These are phyloP conservation scores for Paguma larvata DNA, from an alignment of 2,797 vertebrate genomes.

Conservation along the genomic window DNA sequence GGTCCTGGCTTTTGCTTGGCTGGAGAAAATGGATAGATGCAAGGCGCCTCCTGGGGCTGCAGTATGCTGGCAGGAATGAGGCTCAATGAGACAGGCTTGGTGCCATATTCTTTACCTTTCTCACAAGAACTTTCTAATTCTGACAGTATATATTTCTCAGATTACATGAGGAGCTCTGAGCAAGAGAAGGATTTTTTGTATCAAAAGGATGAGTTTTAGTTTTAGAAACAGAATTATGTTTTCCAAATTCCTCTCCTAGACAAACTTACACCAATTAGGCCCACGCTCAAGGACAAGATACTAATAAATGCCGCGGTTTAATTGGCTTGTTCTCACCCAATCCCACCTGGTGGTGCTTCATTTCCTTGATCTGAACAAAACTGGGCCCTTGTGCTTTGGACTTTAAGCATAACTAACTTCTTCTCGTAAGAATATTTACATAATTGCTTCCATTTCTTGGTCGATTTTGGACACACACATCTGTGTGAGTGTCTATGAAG, in stretches of 20 bases:
- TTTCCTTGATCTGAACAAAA: constrained; percentile 71
- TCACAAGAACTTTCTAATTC: neutral
- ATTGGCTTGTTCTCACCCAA: constrained; percentile 74
- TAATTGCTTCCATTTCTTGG: constrained; percentile 55
- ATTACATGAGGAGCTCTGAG: constrained; percentile 52
- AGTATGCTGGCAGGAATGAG: neutral
- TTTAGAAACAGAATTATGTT: constrained; percentile 72
- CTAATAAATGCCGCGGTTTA: constrained; percentile 81
- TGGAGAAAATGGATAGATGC: neutral
- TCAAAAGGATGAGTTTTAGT: constrained; percentile 58
- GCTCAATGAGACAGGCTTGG: neutral
- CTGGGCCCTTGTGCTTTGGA: constrained; percentile 41
- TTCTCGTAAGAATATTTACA: constrained; percentile 23
- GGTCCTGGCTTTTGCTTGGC: neutral
- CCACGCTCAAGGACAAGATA: constrained; percentile 64
- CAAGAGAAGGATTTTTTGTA: constrained; percentile 59
- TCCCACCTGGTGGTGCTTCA: constrained; percentile 66
- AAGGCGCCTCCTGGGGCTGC: neutral
- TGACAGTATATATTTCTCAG: neutral
- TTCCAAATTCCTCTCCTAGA: constrained; percentile 66
- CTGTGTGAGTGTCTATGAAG: neutral
- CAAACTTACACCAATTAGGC: constrained; percentile 71
- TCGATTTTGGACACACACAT: neutral
- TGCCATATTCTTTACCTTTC: neutral
- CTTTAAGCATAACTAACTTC: constrained; percentile 61